phyloP scores from a whole-genome alignment of 2,888 invertebrate species.

The Arenicola marina region DNA sequence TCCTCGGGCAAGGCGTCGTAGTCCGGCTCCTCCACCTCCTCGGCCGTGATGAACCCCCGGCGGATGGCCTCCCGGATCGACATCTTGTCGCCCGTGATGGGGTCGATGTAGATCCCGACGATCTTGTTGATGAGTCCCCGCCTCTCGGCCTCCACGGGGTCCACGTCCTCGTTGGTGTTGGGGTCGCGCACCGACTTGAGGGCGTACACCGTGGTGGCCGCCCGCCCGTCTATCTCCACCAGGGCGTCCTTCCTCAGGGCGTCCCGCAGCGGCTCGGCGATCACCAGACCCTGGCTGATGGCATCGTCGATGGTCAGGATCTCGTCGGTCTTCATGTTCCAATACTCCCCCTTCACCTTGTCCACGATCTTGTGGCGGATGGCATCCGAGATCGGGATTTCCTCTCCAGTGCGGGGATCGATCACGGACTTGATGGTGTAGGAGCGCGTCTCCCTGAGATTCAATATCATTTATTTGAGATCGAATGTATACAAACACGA shows the following conservation, averaged over 20 bases:
- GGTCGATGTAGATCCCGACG: slow-evolving; percentile 69
- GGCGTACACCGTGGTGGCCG: slow-evolving; percentile 29
- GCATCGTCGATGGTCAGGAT: slow-evolving; percentile 83
- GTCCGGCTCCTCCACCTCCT: slow-evolving; percentile 33
- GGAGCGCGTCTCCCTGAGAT: slow-evolving; percentile 33
- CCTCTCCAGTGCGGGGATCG: slow-evolving; percentile 78
- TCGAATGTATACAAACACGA: no score
- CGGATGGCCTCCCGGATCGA: slow-evolving; percentile 61
- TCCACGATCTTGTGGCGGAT: slow-evolving; percentile 89
- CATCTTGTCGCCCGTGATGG: slow-evolving; percentile 72
- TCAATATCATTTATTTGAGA: no score
- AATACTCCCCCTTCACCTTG: slow-evolving; percentile 66
- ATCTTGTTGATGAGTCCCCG: slow-evolving; percentile 37
- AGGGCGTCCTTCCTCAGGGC: slow-evolving; percentile 24
- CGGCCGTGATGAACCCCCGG: slow-evolving; percentile 29
- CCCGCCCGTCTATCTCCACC: slow-evolving; percentile 26
- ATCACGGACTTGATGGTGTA: slow-evolving; percentile 64
- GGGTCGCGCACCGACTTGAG: slow-evolving; percentile 34
- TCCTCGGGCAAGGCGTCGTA: slow-evolving; percentile 38
- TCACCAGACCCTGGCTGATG: slow-evolving; percentile 76
- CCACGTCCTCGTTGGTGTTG: slow-evolving; percentile 23
- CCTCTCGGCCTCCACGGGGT: slow-evolving; percentile 36
- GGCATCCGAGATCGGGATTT: slow-evolving; percentile 75
- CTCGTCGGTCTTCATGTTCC: slow-evolving; percentile 79
- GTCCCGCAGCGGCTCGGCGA: slow-evolving; percentile 42